These are phyloP conservation scores for Thymelicus sylvestris DNA, from an alignment of 2,888 invertebrate genomes.

Conservation along the genomic window DNA sequence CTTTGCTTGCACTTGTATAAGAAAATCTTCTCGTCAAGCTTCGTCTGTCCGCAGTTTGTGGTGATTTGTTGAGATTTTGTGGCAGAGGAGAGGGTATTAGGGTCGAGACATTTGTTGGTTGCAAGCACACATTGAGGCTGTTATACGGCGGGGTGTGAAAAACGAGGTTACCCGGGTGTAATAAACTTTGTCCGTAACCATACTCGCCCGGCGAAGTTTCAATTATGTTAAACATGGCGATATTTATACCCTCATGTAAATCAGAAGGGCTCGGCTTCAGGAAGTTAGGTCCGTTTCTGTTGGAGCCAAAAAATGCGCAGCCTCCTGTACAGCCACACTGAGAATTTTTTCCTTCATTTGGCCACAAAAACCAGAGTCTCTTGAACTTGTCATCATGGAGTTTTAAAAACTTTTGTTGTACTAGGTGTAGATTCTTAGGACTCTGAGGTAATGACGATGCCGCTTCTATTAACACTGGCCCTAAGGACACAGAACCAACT, in stretches of 20 bases:
- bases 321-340: constrained; percentile 98
- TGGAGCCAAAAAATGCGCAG: constrained; percentile 96
- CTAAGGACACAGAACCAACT: constrained; percentile 95
- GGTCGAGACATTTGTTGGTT: constrained; percentile 84
- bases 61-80: constrained; percentile 71
- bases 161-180: constrained; percentile 93
- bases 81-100: constrained; percentile 76
- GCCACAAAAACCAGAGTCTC: constrained; percentile 98
- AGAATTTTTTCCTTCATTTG: constrained; percentile 87
- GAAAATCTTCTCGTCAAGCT: constrained; percentile 79
- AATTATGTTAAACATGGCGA: constrained; percentile 89
- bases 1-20: constrained; percentile 78
- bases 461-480: constrained; percentile 95
- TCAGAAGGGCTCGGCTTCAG: constrained; percentile 94
- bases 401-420: constrained; percentile 93
- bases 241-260: constrained; percentile 92
- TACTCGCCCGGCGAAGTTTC: constrained; percentile 92
- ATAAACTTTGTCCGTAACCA: constrained; percentile 97
- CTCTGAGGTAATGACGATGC: constrained; percentile 92
- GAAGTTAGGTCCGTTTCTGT: constrained; percentile 94
- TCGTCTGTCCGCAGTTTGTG: constrained; percentile 69
- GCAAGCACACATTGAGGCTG: constrained; percentile 89
- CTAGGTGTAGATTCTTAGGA: constrained; percentile 90
- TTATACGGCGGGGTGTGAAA: constrained; percentile 96
- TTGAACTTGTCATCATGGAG: constrained; percentile 93